Evolutionary conservation across 1,140 invertebrate species (phyloP), one percentile per base, ranked within the genome.

Genomic region (Bombus affinis): DNA sequence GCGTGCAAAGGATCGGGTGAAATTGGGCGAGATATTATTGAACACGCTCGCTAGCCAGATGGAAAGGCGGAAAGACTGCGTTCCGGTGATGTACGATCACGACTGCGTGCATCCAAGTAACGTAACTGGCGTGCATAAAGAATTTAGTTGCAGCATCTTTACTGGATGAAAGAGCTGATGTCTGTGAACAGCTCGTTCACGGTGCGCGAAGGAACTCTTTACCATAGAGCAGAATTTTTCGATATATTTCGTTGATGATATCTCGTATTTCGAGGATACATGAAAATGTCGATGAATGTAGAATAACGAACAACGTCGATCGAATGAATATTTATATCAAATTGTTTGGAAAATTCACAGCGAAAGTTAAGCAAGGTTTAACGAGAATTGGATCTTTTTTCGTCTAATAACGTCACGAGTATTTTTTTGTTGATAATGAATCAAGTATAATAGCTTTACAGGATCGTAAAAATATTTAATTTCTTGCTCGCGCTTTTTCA

Each of bases 21-120:
- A 74, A 74, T 74, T 74, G 73, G 73, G 73, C 73, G 73, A 74
- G 73, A 74, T 74, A 74, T 74, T 74, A 74, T 74, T 74, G 73
- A 74, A 74, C 73, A 74, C 73, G 73, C 4, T 74, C 44, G 73
- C n/a, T 22, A 53, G 73, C 73, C 73, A 32, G 73, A 53, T 74
- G 73, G 73, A 35, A 74, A 74, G n/a, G 42, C 73, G 73, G 44
- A 74, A 74, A 44, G 18, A 53, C 73, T 35, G n/a, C 32, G 44
- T 74, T 53, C 73, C 73, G 42, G 22, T 22, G 73, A 10, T 53
- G n/a, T 35, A 44, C 42, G 44, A 44, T 74, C 73, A 32, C n/a
- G 73, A 35, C n/a, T 74, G n/a, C 44, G n/a, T 74, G 32, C 42
- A 53, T 32, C 71, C 25, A n/a, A 22, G 72, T 32, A 53, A 74